phyloP scores from a whole-genome alignment of 2,113 vertebrate genomes.

The Thinocorus orbignyianus region DNA sequence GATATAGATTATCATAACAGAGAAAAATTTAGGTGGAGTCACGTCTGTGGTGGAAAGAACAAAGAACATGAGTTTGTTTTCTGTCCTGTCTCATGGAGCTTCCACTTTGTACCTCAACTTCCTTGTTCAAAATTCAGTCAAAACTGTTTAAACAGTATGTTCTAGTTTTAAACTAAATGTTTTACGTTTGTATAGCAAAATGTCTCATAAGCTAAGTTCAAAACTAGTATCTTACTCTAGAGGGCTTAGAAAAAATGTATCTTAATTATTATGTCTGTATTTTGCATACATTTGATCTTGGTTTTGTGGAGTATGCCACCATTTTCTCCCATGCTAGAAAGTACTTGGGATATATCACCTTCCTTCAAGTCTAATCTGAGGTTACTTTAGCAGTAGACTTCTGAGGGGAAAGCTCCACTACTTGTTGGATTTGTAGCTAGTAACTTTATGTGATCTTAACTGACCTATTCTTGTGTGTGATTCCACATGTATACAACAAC shows the following conservation, averaged over 20 bases:
- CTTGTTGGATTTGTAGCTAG: neutral
- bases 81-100: neutral
- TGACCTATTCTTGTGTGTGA: neutral
- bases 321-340: neutral
- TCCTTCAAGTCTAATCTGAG: accelerated
- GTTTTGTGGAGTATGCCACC: neutral
- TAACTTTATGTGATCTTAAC: neutral
- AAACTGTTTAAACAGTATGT: neutral
- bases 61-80: neutral
- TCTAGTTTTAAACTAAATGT: neutral
- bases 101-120: neutral
- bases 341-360: neutral
- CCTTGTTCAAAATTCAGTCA: neutral
- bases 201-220: neutral
- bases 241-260: neutral
- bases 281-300: neutral
- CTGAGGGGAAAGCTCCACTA: neutral
- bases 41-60: neutral
- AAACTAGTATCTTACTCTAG: neutral
- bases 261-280: neutral
- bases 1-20: neutral
- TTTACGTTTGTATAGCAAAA: neutral
- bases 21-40: neutral
- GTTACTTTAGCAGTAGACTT: neutral
- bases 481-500: neutral